Conservation (phyloP, 2,113 vertebrate genomes). For the Eclectus roratus region DNA sequence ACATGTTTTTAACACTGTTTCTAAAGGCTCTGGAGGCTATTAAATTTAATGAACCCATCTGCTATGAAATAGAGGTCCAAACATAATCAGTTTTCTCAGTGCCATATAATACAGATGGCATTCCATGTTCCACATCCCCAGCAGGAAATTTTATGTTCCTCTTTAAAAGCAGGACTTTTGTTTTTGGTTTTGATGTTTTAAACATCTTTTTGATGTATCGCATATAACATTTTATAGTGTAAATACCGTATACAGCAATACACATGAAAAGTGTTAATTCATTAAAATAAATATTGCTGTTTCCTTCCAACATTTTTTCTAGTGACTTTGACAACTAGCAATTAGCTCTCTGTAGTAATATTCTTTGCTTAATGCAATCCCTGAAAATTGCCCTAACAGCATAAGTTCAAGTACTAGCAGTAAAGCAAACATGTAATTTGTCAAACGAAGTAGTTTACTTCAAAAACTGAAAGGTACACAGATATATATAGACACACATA, state of each 20-base stretch:
- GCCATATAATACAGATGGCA: conserved; percentile 81
- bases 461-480: background rate
- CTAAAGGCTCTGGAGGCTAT: conserved; percentile 86
- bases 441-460: conserved; percentile 56
- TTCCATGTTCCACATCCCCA: conserved; percentile 70
- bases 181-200: conserved; percentile 63
- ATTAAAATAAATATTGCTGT: conserved; percentile 53
- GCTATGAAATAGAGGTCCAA: conserved; percentile 81
- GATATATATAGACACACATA: background rate
- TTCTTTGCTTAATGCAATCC: conserved; percentile 56
- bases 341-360: conserved; percentile 60
- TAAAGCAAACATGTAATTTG: conserved; percentile 59
- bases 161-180: conserved; percentile 42
- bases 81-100: conserved; percentile 77
- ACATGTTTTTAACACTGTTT: conserved; percentile 83
- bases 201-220: conserved; percentile 70
- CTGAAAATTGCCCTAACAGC: conserved; percentile 41
- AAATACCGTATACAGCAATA: conserved; percentile 43
- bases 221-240: conserved; percentile 49
- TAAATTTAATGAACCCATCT: conserved; percentile 93
- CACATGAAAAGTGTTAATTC: conserved; percentile 46
- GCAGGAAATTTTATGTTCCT: conserved; percentile 69
- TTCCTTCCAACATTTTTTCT: conserved; percentile 36
- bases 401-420: conserved; percentile 49
- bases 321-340: conserved; percentile 46